These are phyloP conservation scores for Hypotaenidia philippensis DNA, from an alignment of 2,797 vertebrate species.

Conservation along the genomic window DNA sequence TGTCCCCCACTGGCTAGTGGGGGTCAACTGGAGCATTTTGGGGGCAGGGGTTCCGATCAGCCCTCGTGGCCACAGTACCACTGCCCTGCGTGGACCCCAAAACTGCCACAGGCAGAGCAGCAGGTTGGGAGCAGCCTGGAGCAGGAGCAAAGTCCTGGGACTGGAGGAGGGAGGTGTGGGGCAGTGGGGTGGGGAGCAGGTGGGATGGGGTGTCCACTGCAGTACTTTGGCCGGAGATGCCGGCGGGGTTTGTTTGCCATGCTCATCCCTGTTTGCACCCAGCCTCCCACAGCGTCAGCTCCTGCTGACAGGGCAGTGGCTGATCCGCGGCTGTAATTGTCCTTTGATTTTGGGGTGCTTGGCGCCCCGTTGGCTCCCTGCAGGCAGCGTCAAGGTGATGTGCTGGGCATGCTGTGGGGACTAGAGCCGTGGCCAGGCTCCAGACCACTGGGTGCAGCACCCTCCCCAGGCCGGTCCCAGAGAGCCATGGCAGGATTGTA, in stretches of 20 bases:
- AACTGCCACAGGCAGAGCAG: background rate
- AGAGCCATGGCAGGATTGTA: background rate
- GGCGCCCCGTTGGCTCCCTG: background rate
- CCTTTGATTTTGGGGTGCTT: background rate
- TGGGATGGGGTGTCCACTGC: background rate
- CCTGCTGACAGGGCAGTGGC: rapidly evolving
- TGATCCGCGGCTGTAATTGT: background rate
- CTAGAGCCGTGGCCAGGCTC: background rate
- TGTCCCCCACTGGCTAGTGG: background rate
- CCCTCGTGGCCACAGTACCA: rapidly evolving
- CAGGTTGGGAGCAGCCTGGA: background rate
- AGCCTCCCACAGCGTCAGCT: rapidly evolving
- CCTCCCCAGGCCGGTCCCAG: rapidly evolving
- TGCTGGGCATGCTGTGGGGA: rapidly evolving
- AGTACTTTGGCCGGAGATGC: background rate
- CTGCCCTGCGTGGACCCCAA: rapidly evolving
- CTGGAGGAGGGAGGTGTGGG: background rate
- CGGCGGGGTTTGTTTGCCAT: background rate
- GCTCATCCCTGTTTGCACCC: background rate
- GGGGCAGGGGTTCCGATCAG: background rate
- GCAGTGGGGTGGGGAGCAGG: background rate
- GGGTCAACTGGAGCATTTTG: background rate
- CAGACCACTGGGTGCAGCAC: background rate
- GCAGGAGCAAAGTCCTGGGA: background rate
- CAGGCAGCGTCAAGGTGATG: rapidly evolving